Evolutionary conservation across 2,113 vertebrate species (phyloP).

Genomic region (Chionis minor): DNA sequence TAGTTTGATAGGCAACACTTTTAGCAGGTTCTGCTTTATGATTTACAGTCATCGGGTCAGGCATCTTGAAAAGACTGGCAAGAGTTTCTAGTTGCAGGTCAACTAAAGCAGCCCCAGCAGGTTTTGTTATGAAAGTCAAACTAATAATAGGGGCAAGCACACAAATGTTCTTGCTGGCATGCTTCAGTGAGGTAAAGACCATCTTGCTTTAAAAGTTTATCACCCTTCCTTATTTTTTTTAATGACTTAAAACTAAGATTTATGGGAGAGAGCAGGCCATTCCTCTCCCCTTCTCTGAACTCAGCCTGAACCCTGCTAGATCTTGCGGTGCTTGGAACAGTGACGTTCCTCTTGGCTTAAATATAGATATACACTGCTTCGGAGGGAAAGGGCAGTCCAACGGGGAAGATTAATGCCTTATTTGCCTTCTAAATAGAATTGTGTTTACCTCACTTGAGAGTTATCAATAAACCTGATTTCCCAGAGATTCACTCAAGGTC

Average conservation of each 20-base stretch:
- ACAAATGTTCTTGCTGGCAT: not conserved
- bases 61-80: not conserved
- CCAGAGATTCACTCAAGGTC: not conserved
- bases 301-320: not conserved
- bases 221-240: not conserved
- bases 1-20: not conserved
- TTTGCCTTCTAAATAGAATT: not conserved
- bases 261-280: not conserved
- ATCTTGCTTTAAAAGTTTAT: not conserved
- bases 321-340: not conserved
- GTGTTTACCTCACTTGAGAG: not conserved
- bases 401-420: not conserved
- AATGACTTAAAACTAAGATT: not conserved
- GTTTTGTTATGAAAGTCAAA: not conserved
- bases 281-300: not conserved
- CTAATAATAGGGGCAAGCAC: not conserved
- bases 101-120: not conserved
- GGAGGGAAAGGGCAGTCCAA: not conserved
- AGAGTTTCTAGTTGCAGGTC: not conserved
- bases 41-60: not conserved
- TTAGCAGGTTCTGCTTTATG: not conserved
- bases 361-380: not conserved
- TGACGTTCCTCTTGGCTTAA: not conserved
- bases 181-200: not conserved
- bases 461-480: slow-evolving; percentile 13